phyloP scores from a whole-genome alignment of 2,113 vertebrate species.

The Alethe diademata region DNA sequence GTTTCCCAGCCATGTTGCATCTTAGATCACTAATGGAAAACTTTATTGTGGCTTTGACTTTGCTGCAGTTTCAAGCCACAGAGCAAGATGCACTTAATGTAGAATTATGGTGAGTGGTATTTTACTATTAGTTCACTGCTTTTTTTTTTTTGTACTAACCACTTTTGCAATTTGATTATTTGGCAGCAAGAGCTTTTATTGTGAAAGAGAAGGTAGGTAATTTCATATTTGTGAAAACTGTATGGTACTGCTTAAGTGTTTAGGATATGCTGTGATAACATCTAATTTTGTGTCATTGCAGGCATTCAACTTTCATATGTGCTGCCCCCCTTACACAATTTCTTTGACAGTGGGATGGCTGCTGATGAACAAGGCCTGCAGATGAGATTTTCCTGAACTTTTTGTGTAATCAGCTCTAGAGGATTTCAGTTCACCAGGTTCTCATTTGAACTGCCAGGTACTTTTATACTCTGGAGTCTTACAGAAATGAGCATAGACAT shows the following conservation, averaged over 20 bases:
- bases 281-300: background rate
- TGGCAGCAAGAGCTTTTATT: background rate
- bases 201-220: background rate
- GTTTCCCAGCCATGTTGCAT: background rate
- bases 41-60: background rate
- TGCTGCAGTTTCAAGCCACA: background rate
- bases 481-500: background rate
- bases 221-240: background rate
- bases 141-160: background rate
- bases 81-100: fast-evolving
- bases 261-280: background rate
- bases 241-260: background rate
- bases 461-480: background rate
- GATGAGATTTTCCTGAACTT: background rate
- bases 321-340: background rate
- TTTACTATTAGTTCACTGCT: background rate
- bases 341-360: background rate
- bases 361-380: background rate
- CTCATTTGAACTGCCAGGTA: background rate
- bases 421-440: background rate
- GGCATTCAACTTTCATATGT: background rate
- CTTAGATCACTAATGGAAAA: background rate
- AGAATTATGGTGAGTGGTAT: fast-evolving
- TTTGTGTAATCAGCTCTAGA: background rate
- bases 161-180: background rate